phyloP scores from a whole-genome alignment of 1,140 invertebrate species.

The Drosophila melanogaster region DNA sequence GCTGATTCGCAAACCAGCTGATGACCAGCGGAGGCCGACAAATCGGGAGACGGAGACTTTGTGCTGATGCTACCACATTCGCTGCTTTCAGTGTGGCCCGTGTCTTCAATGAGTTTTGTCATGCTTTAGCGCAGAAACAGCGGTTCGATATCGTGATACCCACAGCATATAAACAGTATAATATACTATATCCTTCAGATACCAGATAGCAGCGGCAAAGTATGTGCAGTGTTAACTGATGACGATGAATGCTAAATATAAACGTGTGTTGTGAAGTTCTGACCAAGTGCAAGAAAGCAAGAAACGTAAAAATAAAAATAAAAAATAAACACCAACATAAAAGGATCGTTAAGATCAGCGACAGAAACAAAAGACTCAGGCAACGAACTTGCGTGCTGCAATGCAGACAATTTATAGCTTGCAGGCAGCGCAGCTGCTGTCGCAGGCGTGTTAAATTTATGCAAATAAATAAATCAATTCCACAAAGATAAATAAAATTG shows the following conservation, averaged over 20 bases:
- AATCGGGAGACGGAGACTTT: conserved; percentile 70
- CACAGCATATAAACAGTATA: conserved; percentile 25
- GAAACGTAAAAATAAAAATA: background rate
- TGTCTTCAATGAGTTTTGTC: conserved; percentile 82
- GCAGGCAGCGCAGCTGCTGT: conserved; percentile 62
- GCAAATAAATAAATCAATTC: conserved; percentile 80
- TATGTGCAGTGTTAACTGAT: conserved; percentile 63
- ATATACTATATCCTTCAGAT: conserved; percentile 13
- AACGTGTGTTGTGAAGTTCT: conserved; percentile 49
- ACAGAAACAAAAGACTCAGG: conserved; percentile 70
- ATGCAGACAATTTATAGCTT: conserved; percentile 66
- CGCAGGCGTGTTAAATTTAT: conserved; percentile 80
- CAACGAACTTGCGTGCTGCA: conserved; percentile 77
- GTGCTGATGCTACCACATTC: conserved; percentile 77
- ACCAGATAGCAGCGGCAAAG: conserved; percentile 42
- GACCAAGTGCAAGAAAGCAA: conserved; percentile 41
- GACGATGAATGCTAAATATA: conserved; percentile 18
- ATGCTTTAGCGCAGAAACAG: conserved; percentile 70
- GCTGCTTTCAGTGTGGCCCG: conserved; percentile 79
- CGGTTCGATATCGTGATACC: conserved; percentile 11
- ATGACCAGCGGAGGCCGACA: conserved; percentile 52
- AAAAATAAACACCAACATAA: conserved; percentile 11
- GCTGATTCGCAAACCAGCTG: conserved; percentile 62
- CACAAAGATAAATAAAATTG: conserved; percentile 43
- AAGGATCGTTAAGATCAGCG: conserved; percentile 47